Evolutionary conservation across 2,797 vertebrate species (phyloP).

Genomic region (Capromys pilorides): DNA sequence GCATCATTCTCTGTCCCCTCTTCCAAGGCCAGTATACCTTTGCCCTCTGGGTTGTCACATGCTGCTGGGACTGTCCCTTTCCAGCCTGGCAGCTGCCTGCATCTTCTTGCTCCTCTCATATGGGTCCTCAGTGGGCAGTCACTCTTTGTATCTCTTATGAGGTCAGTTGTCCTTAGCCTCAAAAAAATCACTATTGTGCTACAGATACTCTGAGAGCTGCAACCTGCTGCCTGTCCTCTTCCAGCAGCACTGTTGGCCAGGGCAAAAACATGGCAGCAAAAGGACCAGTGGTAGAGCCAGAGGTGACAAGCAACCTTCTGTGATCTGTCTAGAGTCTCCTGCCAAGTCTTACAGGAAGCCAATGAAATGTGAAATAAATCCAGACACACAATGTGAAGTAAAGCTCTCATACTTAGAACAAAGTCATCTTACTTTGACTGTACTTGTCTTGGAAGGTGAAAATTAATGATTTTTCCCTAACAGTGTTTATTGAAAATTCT

Average conservation of each 20-base stretch:
- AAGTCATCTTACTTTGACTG: slow-evolving; percentile 2
- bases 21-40: background rate
- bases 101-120: background rate
- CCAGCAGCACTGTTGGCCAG: background rate
- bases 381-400: background rate
- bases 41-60: background rate
- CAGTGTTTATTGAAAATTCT: slow-evolving; percentile 39
- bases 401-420: background rate
- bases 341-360: background rate
- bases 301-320: background rate
- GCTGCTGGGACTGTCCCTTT: background rate
- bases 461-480: background rate
- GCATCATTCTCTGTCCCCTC: background rate
- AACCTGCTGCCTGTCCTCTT: background rate
- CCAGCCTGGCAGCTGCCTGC: background rate
- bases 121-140: background rate
- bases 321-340: background rate
- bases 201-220: background rate
- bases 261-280: background rate
- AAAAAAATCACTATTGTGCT: background rate
- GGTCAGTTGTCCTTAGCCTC: background rate
- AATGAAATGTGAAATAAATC: background rate
- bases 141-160: background rate
- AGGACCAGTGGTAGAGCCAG: background rate
- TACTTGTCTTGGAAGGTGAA: slow-evolving; percentile 27